Conservation (phyloP, 2,113 vertebrate genomes). For the Neofelis nebulosa region DNA sequence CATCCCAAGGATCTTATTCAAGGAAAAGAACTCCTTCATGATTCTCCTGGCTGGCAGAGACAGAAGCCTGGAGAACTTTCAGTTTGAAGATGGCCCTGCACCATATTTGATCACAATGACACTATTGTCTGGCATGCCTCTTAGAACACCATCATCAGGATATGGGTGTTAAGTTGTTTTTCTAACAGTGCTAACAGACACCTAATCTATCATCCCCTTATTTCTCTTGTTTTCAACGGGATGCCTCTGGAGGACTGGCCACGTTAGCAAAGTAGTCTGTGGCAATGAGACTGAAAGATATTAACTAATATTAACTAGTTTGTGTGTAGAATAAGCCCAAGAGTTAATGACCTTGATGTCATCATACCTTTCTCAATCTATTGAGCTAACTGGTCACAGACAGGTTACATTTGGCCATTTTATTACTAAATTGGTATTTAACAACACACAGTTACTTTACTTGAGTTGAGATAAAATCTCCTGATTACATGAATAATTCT, state of each 20-base stretch:
- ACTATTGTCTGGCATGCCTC: not conserved
- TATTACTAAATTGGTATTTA: constrained; percentile 40
- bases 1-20: not conserved
- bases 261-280: not conserved
- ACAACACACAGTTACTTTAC: constrained; percentile 21
- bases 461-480: constrained; percentile 51
- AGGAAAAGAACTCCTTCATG: not conserved
- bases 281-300: not conserved
- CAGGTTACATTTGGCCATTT: not conserved
- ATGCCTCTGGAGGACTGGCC: not conserved
- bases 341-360: not conserved
- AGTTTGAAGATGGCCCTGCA: not conserved
- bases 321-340: not conserved
- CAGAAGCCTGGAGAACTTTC: not conserved
- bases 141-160: not conserved
- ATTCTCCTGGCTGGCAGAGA: not conserved
- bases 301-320: constrained; percentile 11
- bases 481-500: constrained; percentile 21
- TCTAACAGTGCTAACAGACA: not conserved
- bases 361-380: not conserved
- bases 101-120: not conserved
- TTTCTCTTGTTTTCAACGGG: constrained; percentile 16
- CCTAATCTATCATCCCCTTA: not conserved
- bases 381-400: not conserved
- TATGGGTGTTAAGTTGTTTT: not conserved